Conservation (phyloP, 2,797 vertebrate genomes). For the Mormyrops boulengeri region DNA sequence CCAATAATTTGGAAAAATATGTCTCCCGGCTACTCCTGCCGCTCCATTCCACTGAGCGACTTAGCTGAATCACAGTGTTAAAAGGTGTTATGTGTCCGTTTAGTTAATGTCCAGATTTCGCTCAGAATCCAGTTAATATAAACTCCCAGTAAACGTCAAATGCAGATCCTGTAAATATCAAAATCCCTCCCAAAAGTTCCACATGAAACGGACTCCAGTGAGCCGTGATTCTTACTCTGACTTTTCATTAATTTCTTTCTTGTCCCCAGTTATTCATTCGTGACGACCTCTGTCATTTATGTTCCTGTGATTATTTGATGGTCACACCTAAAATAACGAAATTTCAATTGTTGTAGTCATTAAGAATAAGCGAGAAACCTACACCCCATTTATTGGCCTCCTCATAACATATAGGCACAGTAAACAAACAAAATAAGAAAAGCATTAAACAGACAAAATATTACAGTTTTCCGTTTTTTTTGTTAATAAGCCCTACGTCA, state of each 20-base stretch:
- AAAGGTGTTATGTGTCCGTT: neutral
- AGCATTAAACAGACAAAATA: neutral
- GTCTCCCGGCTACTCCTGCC: neutral
- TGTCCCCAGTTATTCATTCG: neutral
- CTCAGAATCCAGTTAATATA: slow-evolving; percentile 43
- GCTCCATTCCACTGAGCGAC: neutral
- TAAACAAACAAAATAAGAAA: neutral
- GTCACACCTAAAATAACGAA: neutral
- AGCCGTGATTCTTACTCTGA: slow-evolving; percentile 44
- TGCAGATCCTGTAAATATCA: slow-evolving; percentile 50
- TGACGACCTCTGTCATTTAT: neutral
- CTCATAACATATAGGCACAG: neutral
- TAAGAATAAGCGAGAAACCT: neutral
- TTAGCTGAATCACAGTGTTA: neutral
- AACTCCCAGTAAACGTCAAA: slow-evolving; percentile 66
- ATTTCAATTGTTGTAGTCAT: neutral
- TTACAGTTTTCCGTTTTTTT: neutral
- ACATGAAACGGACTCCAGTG: slow-evolving; percentile 41
- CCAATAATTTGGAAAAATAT: slow-evolving; percentile 24
- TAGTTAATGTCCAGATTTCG: neutral
- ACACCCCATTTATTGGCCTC: neutral
- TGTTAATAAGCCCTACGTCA: neutral
- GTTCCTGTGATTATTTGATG: neutral
- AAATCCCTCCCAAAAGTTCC: neutral
- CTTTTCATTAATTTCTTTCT: slow-evolving; percentile 23